Base-by-base conservation (phyloP, 2,113 vertebrate species). In the Chamaetylas fuelleborni region DNA sequence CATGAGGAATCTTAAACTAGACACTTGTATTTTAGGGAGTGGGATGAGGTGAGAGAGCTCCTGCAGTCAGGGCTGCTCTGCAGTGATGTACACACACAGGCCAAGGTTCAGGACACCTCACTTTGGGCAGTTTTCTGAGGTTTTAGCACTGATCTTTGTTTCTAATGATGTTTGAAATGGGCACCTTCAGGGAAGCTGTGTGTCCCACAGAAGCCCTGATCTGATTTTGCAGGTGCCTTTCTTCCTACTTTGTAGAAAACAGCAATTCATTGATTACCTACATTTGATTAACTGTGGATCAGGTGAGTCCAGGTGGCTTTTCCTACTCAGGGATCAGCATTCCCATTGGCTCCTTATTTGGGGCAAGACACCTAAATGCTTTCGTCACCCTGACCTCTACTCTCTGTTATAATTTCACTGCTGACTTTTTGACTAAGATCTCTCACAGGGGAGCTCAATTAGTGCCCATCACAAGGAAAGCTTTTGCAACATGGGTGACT, bases 401-500 rank as follows among this genome's bases (percentile, higher is more conserved):
- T 74, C 51, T 70, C 24, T 47, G 5, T 40, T 90, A 4, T 48
- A 62, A 86, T 94, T 93, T 79, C 79, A 56, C 29, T 86, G 69
- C 72, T 88, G 60, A 73, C 40, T 90, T 86, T 53, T 90, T 51
- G 36, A 65, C 69, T 57, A 26, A 31, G 76, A n/a, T 22, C 29
- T 81, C 74, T 80, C 48, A 36, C 72, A 86, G 66, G 25, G 36
- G 42, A 58, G 38, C 61, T n/a, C 76, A 93, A 74, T 96, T 92
- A 93, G 64, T 90, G 90, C 84, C 83, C 67, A 34, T 96, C 84
- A 90, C 50, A 71, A n/a, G 51, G 78, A 82, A 77, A 80, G 53
- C 73, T 95, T 94, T 94, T 93, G 76, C 88, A 93, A 83, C 88
- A 84, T 84, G 91, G 85, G 64, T 86, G 86, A 90, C 79, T 95